A percentile compares a stretch with the other conserved stretches of the same genome.
phyloP scores from a whole-genome alignment of 2,113 vertebrate genomes.

The Peromyscus californicus region DNA sequence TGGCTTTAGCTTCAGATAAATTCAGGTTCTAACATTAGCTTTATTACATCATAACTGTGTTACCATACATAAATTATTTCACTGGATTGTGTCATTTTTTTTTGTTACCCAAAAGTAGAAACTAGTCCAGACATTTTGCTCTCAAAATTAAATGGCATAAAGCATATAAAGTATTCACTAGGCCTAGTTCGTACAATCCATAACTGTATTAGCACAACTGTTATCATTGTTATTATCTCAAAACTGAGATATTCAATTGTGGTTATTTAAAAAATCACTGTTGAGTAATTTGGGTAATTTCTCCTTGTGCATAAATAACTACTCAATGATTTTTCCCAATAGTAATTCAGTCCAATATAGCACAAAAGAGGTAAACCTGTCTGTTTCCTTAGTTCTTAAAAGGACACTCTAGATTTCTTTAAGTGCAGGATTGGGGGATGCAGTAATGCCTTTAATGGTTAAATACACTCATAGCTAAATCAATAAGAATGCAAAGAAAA shows the following conservation, averaged over 20 bases:
- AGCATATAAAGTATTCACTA: neutral
- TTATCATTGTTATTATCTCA: conserved; percentile 31
- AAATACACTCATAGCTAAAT: conserved; percentile 68
- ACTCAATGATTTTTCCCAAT: neutral
- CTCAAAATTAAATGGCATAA: neutral
- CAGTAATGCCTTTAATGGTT: conserved; percentile 57
- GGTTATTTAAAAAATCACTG: conserved; percentile 44
- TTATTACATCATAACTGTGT: neutral
- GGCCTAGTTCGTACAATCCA: neutral
- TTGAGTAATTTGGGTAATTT: neutral
- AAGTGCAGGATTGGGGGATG: conserved; percentile 49
- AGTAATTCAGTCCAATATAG: conserved; percentile 45
- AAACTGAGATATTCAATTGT: conserved; percentile 10
- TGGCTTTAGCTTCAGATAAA: neutral
- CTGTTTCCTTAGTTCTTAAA: conserved; percentile 62
- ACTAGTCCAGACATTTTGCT: neutral
- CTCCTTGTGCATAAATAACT: neutral
- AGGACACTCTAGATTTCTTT: conserved; percentile 64
- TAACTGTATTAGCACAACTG: neutral
- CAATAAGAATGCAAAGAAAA: conserved; percentile 75
- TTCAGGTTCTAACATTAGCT: neutral
- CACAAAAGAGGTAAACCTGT: neutral
- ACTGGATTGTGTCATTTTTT: neutral
- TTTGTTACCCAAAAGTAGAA: conserved; percentile 30
- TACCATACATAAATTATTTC: neutral